phyloP scores from a whole-genome alignment of 2,113 vertebrate genomes.

The Phyllopteryx taeniolatus region DNA sequence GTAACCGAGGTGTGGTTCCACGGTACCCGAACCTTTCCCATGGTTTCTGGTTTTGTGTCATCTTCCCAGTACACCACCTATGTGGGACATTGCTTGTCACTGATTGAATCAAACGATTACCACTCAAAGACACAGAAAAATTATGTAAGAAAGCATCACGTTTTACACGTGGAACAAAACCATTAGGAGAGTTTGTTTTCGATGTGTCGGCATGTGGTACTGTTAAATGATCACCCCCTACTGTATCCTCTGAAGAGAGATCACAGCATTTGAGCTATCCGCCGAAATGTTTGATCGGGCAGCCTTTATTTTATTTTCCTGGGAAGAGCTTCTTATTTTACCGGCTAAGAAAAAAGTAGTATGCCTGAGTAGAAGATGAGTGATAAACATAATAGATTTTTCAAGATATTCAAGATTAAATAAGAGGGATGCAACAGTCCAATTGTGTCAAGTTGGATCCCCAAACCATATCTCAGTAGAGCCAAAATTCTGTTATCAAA shows the following conservation, averaged over 20 bases:
- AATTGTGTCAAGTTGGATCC: not conserved
- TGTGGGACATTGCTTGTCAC: slow-evolving; percentile 16
- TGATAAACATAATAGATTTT: not conserved
- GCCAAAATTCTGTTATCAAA: not conserved
- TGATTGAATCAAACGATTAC: not conserved
- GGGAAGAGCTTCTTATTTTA: not conserved
- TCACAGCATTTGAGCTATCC: slow-evolving; percentile 18
- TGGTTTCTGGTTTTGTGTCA: slow-evolving; percentile 84
- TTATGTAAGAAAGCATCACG: not conserved
- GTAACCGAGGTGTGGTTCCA: slow-evolving; percentile 84
- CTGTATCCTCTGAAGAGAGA: slow-evolving; percentile 19
- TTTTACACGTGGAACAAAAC: not conserved
- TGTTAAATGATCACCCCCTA: slow-evolving; percentile 19
- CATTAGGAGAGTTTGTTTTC: slow-evolving; percentile 10
- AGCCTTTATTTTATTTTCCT: slow-evolving; percentile 6
- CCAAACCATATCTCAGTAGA: not conserved
- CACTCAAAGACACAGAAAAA: slow-evolving; percentile 6
- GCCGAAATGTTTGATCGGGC: slow-evolving; percentile 24
- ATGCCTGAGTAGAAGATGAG: not conserved
- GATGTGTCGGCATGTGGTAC: slow-evolving; percentile 12
- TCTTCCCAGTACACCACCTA: slow-evolving; percentile 92
- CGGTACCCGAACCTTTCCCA: slow-evolving; percentile 81
- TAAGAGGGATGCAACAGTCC: not conserved
- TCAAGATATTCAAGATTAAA: not conserved
- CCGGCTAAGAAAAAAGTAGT: slow-evolving; percentile 1